These are phyloP conservation scores for Laothoe populi DNA, from an alignment of 2,888 invertebrate genomes.

Conservation along the genomic window DNA sequence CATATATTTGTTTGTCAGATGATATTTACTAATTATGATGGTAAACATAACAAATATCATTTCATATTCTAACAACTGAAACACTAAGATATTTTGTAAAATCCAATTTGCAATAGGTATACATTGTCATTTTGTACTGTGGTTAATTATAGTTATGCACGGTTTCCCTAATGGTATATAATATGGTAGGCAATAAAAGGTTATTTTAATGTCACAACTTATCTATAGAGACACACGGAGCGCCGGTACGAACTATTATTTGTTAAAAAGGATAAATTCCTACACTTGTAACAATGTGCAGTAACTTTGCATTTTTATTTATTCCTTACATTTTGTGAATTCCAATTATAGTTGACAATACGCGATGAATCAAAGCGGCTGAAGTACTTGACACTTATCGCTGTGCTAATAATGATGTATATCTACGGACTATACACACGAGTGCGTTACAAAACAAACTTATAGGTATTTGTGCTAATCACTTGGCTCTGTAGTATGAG, in stretches of 20 bases:
- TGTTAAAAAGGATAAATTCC: slow-evolving; percentile 9
- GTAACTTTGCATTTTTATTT: slow-evolving; percentile 11
- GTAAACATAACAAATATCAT: too few relatives aligned
- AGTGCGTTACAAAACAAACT: not conserved
- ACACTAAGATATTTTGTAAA: not conserved
- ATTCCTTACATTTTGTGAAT: slow-evolving; percentile 11
- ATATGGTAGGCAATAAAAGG: not conserved
- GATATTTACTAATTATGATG: too few relatives aligned
- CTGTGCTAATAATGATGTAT: slow-evolving; percentile 12
- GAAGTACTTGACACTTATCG: slow-evolving; percentile 29
- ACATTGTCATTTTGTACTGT: not conserved
- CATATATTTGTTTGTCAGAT: too few relatives aligned
- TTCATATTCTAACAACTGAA: not conserved
- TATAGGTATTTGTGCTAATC: not conserved
- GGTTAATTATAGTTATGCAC: not conserved
- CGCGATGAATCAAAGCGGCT: slow-evolving; percentile 18
- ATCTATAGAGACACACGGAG: not conserved
- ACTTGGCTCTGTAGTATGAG: not conserved
- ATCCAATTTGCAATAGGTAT: not conserved
- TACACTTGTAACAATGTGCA: not conserved
- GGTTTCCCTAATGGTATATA: not conserved
- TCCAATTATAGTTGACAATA: slow-evolving; percentile 20
- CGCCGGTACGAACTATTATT: not conserved
- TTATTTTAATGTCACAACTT: not conserved
- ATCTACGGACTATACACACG: not conserved